phyloP scores from a whole-genome alignment of 2,797 vertebrate genomes.

The Danio albolineatus region DNA sequence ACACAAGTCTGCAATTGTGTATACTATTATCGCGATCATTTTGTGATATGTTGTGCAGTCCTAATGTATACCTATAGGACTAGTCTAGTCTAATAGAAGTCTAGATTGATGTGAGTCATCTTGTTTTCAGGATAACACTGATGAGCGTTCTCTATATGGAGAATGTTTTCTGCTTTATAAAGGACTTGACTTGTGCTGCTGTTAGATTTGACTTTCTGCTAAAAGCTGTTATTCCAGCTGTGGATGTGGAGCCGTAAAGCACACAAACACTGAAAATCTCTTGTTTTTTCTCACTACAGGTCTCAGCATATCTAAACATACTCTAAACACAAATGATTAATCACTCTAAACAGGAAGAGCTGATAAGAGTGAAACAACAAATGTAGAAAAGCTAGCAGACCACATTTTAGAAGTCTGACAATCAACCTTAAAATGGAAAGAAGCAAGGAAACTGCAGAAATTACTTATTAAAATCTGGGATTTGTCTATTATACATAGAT shows the following conservation, averaged over 20 bases:
- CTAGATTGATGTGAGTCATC: no score
- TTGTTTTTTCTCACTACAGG: conserved; percentile 15
- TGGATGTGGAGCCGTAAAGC: conserved; percentile 57
- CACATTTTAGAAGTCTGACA: background rate
- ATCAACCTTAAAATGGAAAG: background rate
- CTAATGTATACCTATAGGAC: no score
- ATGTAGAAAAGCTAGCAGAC: conserved; percentile 3
- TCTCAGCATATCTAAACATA: conserved; percentile 37
- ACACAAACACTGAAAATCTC: conserved; percentile 44
- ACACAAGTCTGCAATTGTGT: no score
- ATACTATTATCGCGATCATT: no score
- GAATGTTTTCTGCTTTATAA: conserved; percentile 58
- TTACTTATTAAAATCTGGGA: background rate
- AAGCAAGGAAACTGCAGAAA: background rate
- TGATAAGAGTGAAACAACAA: conserved; percentile 25
- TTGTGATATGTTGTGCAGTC: no score
- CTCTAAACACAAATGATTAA: conserved; percentile 35
- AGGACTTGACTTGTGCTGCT: conserved; percentile 36
- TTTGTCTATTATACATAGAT: no score
- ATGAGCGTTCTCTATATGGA: conserved; percentile 49
- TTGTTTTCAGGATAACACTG: background rate
- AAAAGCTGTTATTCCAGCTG: conserved; percentile 53
- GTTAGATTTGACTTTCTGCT: conserved; percentile 48
- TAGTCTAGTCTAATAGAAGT: no score
- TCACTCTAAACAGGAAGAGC: conserved; percentile 33